Base-by-base conservation (phyloP, 2,888 invertebrate species). In the Helobdella robusta region DNA sequence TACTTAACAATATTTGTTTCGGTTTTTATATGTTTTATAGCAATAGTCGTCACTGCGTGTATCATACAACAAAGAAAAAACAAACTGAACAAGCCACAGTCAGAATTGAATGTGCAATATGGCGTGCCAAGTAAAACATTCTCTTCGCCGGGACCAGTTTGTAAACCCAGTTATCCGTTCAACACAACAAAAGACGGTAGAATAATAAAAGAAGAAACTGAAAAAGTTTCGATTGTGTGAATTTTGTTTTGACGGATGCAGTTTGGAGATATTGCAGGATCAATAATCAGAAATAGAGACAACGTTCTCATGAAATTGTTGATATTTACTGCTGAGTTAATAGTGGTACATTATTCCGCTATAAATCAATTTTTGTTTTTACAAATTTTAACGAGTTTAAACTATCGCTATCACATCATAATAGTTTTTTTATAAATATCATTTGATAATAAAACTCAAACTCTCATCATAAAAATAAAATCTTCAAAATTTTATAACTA, bases 191-290 rank as follows among this genome's bases (percentile, higher is more conserved):
- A 25, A 32, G 50, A 62, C 5, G 25, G 50, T 4, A 48, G 44
- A 34, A 44, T 71, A 4, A 60, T 71, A 25, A 70, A 68, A 61
- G 71, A 71, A 62, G 61, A 68, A 50, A 71, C 71, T 34, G 69
- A 71, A 58, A 71, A 71, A 67, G 71, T 71, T 23, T 71, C 71
- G 2, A 71, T 71, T 62, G 71, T 71, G 67, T 70, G 67, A 70
- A 54, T 35, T 15, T 48, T 8, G 6, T 8, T 60, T 32, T 28
- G 15, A 52, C 8, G 8, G 11, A 52, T 11, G 11, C 25, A 20
- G n/a, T n/a, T n/a, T n/a, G n/a, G n/a, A n/a, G n/a, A n/a, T n/a
- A n/a, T n/a, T n/a, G n/a, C n/a, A n/a, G n/a, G n/a, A n/a, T n/a
- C n/a, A n/a, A n/a, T n/a, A n/a, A n/a, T n/a, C n/a, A n/a, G n/a